Evolutionary conservation across 1,140 invertebrate species (phyloP).

Genomic region (Ericerus pela): DNA sequence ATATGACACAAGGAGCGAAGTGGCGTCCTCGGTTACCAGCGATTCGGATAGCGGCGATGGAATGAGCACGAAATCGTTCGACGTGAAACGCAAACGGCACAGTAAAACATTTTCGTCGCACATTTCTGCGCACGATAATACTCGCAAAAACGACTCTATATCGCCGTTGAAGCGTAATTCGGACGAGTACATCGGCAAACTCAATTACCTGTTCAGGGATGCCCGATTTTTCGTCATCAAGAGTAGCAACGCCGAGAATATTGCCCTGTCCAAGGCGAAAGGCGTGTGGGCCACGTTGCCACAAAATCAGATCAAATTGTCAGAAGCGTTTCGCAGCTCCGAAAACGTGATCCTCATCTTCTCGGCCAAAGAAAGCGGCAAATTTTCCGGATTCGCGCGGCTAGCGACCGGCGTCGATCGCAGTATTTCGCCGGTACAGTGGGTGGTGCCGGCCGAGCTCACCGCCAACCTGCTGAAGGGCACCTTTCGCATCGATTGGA

Average conservation of each 20-base stretch:
- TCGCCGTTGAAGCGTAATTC: constrained; percentile 39
- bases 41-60: constrained; percentile 28
- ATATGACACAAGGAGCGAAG: constrained; percentile 60
- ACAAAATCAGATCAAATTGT: constrained; percentile 91
- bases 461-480: constrained; percentile 84
- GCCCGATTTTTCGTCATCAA: constrained; percentile 95
- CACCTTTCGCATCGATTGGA: constrained; percentile 93
- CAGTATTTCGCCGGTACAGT: constrained; percentile 75
- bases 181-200: constrained; percentile 71
- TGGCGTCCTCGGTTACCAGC: constrained; percentile 28
- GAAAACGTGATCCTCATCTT: constrained; percentile 91
- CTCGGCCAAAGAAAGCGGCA: constrained; percentile 94
- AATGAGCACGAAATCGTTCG: constrained; percentile 45
- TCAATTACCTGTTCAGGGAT: constrained; percentile 89
- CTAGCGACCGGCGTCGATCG: constrained; percentile 72
- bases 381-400: constrained; percentile 77
- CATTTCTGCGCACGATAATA: constrained; percentile 29
- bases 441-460: constrained; percentile 90
- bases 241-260: constrained; percentile 94
- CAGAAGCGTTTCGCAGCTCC: constrained; percentile 80
- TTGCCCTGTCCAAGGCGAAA: constrained; percentile 83
- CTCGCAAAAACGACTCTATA: neutral
- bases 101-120: constrained; percentile 37
- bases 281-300: constrained; percentile 95
- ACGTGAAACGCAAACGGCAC: constrained; percentile 34